Conservation (phyloP, 2,888 invertebrate species). For the Andrena marginata region DNA sequence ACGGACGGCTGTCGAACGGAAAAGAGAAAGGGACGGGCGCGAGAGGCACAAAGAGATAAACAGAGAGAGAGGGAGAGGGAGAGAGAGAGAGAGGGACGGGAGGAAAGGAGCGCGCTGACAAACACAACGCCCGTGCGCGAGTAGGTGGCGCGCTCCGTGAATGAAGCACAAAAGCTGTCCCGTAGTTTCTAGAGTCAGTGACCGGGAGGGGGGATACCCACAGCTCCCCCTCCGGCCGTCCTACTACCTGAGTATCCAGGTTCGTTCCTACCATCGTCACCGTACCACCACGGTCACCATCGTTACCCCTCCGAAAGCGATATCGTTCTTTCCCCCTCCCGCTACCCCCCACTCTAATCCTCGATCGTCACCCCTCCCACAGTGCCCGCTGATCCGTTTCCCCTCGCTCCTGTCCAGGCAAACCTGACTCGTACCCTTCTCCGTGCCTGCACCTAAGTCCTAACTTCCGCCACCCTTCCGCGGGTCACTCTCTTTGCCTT, state of each 20-base stretch:
- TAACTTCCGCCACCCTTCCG: slow-evolving; percentile 75
- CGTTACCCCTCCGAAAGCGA: slow-evolving; percentile 57
- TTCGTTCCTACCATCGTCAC: slow-evolving; percentile 58
- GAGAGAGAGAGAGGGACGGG: slow-evolving; percentile 2
- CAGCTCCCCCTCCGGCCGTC: slow-evolving; percentile 25
- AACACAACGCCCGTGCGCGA: slow-evolving; percentile 68
- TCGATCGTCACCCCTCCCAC: slow-evolving; percentile 20
- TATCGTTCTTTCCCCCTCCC: slow-evolving; percentile 27
- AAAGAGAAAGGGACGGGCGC: background rate
- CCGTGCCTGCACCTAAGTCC: slow-evolving; percentile 33
- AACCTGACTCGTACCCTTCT: slow-evolving; percentile 32
- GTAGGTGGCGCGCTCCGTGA: slow-evolving; percentile 80
- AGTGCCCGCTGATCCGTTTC: background rate
- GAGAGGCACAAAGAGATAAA: slow-evolving; percentile 7
- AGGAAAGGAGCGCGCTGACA: slow-evolving; percentile 35
- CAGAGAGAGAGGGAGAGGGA: background rate
- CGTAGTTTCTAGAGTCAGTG: slow-evolving; percentile 84
- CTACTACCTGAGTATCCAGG: slow-evolving; percentile 44
- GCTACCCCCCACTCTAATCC: slow-evolving; percentile 50
- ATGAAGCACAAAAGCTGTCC: slow-evolving; percentile 77
- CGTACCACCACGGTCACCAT: slow-evolving; percentile 63
- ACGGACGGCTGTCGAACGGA: background rate
- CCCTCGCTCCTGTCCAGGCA: slow-evolving; percentile 7
- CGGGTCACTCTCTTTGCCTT: slow-evolving; percentile 63
- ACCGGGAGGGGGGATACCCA: slow-evolving; percentile 83